Evolutionary conservation across 2,797 vertebrate species (phyloP), one percentile per base, ranked within the genome.

Genomic region (Sylvia borin): DNA sequence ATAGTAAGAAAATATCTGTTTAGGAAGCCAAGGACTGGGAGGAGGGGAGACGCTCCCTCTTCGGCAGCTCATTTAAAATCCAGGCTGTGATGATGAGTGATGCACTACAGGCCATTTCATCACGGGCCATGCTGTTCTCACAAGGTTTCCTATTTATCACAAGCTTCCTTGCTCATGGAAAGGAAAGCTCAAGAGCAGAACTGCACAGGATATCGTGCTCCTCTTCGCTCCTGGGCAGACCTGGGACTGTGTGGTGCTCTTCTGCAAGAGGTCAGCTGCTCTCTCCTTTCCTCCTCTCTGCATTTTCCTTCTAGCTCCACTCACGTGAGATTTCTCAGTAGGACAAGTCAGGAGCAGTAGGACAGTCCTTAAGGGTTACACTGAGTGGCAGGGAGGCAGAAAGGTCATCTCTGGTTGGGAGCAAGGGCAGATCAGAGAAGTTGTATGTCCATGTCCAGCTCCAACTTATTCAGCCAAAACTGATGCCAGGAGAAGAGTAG

Each of bases 181-280:
- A 29, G 36, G 58, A 85, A 45, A 85, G 55, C 62, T 61, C 58
- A 31, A 68, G 65, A 51, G 54, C 53, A 54, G 47, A 80, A 40
- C 32, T 7, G 1, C 8, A 4, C 25, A 53, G 40, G 21, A 12
- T 13, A 3, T 57, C 9, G 2, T 57, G 29, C n/a, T 91, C 38
- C 45, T 78, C 32, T 62, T 47, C 61, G 8, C 34, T 36, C 77
- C 55, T 43, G 53, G 45, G 8, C 27, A n/a, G 58, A 51, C 0
- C 0, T 16, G 0, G 1, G 54, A 53, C 61, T 67, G 40, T 2
- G 2, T 5, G 1, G 47, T 5, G 45, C 20, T 34, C 34, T 40
- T 50, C 32, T 57, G 70, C 7, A 31, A 65, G 66, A 70, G 16
- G 34, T 93, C 60, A 71, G 14, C 18, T 3, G 1, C 29, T 72